Conservation (phyloP, 2,888 invertebrate species). For the Sesamia inferens region DNA sequence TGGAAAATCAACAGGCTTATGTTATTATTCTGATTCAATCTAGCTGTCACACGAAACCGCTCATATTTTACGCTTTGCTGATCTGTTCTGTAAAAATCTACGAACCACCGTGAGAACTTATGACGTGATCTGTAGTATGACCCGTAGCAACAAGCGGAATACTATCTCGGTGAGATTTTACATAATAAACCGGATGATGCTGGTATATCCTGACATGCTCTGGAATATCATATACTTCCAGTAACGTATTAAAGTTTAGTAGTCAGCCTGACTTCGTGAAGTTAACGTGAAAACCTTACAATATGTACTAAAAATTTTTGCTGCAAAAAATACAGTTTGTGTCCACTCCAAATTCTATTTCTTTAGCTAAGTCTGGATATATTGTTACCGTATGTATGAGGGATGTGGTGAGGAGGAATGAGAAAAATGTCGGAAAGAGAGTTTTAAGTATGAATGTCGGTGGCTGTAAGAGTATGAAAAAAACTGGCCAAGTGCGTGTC, state of each 20-base stretch:
- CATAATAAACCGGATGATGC: too few relatives aligned
- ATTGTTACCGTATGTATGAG: not conserved
- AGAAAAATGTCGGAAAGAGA: not conserved
- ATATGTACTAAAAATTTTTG: too few relatives aligned
- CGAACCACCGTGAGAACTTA: too few relatives aligned
- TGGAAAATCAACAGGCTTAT: not conserved
- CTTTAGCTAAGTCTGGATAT: not conserved
- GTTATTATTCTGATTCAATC: not conserved
- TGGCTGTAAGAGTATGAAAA: not conserved
- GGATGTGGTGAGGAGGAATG: not conserved
- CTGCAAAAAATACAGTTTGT: too few relatives aligned
- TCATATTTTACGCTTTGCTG: not conserved
- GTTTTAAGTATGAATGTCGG: not conserved
- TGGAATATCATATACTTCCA: too few relatives aligned
- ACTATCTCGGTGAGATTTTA: too few relatives aligned
- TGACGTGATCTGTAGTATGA: not conserved
- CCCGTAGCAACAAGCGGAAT: too few relatives aligned
- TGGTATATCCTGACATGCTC: not conserved
- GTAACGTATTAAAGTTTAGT: too few relatives aligned
- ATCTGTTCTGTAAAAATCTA: not conserved
- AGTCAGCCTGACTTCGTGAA: too few relatives aligned
- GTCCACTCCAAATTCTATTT: too few relatives aligned
- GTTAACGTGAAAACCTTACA: too few relatives aligned
- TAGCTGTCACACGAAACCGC: not conserved
- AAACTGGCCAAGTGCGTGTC: too few relatives aligned